Evolutionary conservation across 2,113 vertebrate genomes (phyloP).

Genomic region (Anguilla japonica): DNA sequence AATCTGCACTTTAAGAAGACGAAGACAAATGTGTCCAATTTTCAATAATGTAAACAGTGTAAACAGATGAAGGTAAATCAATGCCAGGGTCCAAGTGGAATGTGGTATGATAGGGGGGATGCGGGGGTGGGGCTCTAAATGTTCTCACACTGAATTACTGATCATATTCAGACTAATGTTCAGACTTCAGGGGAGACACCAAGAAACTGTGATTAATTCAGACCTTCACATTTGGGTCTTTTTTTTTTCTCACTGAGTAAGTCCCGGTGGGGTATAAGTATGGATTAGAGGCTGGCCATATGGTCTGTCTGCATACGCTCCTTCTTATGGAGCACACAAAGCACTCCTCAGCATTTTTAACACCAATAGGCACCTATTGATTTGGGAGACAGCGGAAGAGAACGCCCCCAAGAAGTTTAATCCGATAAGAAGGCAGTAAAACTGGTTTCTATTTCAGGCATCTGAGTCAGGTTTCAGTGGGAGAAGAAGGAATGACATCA

Average conservation of each 20-base stretch:
- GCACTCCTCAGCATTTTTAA: constrained; percentile 48
- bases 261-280: background rate
- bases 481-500: constrained; percentile 78
- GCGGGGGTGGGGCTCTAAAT: background rate
- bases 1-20: too few relatives aligned
- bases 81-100: too few relatives aligned
- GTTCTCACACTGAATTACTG: background rate
- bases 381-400: constrained; percentile 46
- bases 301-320: constrained; percentile 1
- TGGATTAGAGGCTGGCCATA: accelerated
- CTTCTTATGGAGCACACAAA: constrained; percentile 34
- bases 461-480: constrained; percentile 75
- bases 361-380: constrained; percentile 59
- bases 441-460: constrained; percentile 72
- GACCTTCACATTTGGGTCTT: background rate
- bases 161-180: background rate
- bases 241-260: constrained; percentile 11
- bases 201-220: background rate
- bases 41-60: too few relatives aligned
- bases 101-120: too few relatives aligned
- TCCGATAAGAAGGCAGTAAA: constrained; percentile 71
- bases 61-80: too few relatives aligned
- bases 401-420: constrained; percentile 66
- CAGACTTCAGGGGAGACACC: background rate
- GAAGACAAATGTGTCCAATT: too few relatives aligned